phyloP scores from a whole-genome alignment of 2,888 invertebrate genomes.

The Diabrotica balteata region DNA sequence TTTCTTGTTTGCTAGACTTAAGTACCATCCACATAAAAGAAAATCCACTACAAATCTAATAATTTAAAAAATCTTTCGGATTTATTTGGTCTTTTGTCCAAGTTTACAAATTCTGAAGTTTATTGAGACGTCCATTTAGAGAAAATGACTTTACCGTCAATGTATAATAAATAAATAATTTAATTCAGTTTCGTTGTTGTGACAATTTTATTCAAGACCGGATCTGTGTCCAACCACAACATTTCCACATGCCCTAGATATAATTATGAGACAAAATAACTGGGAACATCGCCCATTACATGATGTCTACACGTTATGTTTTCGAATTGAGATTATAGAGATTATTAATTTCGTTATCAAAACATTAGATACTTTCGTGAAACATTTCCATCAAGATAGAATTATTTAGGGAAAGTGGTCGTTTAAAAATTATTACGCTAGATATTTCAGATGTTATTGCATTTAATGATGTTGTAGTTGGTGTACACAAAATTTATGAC shows the following conservation, averaged over 20 bases:
- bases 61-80: too few relatives aligned
- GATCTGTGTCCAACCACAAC: constrained; percentile 35
- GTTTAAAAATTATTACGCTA: constrained; percentile 11
- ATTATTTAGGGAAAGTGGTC: constrained; percentile 17
- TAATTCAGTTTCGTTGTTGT: too few relatives aligned
- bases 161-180: too few relatives aligned
- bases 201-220: constrained; percentile 1
- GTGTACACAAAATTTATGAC: too few relatives aligned
- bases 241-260: constrained; percentile 34
- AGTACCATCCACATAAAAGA: too few relatives aligned
- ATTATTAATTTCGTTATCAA: constrained; percentile 31
- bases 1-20: too few relatives aligned
- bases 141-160: too few relatives aligned
- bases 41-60: too few relatives aligned
- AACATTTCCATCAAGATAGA: constrained; percentile 23
- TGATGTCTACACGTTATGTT: constrained; percentile 36
- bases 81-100: too few relatives aligned
- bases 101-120: too few relatives aligned
- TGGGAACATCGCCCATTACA: constrained; percentile 34
- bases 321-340: constrained; percentile 32
- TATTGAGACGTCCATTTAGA: too few relatives aligned
- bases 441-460: constrained; percentile 2
- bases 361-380: constrained; percentile 19
- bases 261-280: constrained; percentile 36
- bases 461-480: too few relatives aligned